Conservation (phyloP, 2,888 invertebrate genomes). For the Megaustenia siamemsis region DNA sequence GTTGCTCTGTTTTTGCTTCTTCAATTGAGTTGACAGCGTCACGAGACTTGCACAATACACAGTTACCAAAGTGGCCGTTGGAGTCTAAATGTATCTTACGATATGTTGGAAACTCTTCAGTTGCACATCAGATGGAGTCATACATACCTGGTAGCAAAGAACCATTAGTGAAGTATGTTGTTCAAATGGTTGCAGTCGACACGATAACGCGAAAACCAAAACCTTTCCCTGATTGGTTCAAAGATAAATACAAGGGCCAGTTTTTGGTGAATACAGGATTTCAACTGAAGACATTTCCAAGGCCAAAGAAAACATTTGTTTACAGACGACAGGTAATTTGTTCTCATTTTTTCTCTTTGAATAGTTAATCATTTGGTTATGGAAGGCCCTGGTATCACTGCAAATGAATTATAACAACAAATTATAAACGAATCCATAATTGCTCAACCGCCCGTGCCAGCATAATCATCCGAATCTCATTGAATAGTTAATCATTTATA, state of each 20-base stretch:
- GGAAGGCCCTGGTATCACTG: no score
- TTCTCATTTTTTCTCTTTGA: no score
- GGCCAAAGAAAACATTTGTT: conserved; percentile 20
- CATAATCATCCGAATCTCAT: no score
- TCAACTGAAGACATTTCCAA: not conserved
- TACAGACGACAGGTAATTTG: conserved; percentile 19
- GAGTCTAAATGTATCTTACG: conserved; percentile 4
- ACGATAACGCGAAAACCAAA: conserved; percentile 6
- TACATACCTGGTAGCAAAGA: not conserved
- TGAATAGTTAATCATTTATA: no score
- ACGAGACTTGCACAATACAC: conserved; percentile 13
- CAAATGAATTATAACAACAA: no score
- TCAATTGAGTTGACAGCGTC: not conserved
- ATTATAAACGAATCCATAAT: no score
- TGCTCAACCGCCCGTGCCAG: no score
- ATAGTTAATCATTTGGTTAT: no score
- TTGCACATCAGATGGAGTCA: not conserved
- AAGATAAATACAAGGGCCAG: conserved; percentile 23
- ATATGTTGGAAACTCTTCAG: conserved; percentile 31
- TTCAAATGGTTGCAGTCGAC: conserved; percentile 3
- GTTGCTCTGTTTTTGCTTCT: not conserved
- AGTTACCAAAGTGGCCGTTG: conserved; percentile 37
- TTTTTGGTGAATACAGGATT: not conserved
- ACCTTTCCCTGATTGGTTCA: conserved; percentile 38
- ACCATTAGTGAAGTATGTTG: not conserved